Base-by-base conservation (phyloP, 2,797 vertebrate genomes). In the Rhinophrynus dorsalis region DNA sequence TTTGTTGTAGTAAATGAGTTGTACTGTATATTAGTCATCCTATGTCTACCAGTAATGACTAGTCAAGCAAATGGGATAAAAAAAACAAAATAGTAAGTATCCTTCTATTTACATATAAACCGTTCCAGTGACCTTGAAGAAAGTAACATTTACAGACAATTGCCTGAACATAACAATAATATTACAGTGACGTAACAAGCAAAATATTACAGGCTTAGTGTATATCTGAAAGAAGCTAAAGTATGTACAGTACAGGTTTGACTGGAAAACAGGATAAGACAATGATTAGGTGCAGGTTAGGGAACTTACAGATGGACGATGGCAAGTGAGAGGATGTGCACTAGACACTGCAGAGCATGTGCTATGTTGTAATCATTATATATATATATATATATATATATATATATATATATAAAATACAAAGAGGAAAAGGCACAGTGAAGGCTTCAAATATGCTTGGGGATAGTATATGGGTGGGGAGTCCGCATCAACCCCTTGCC, bases 1-100 rank as follows among this genome's bases (percentile, higher is more conserved):
- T 73, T 73, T 73, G 61, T 66, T 65, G 54, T 64, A 23, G 54
- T 38, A 52, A 52, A 73, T 73, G 61, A 73, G 69, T 44, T 62
- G 45, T 20, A 58, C 48, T 58, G 13, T 15, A 27, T 44, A 66
- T 73, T 73, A 73, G 69, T 73, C 69, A 73, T 59, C 20, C 12
- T 44, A n/a, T 27, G 54, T 58, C 69, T 73, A 17, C 54, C 62
- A 30, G 7, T 66, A 59, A 65, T 58, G 52, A 66, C 54, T 59
- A 66, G 54, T 66, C 69, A 42, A 66, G 50, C 47, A 42, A 26
- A 59, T 26, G 42, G 35, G 55, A 52, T 61, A 61, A 66, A 59
- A 61, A 66, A 59, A 48, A 18, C 45, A 21, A 24, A 24, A 48
- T 12, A 48, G 45, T 18, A 72, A 65, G 45, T 44, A 52, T 59